Evolutionary conservation across 1,140 invertebrate species (phyloP).

Genomic region (Calliopsis andreniformis): DNA sequence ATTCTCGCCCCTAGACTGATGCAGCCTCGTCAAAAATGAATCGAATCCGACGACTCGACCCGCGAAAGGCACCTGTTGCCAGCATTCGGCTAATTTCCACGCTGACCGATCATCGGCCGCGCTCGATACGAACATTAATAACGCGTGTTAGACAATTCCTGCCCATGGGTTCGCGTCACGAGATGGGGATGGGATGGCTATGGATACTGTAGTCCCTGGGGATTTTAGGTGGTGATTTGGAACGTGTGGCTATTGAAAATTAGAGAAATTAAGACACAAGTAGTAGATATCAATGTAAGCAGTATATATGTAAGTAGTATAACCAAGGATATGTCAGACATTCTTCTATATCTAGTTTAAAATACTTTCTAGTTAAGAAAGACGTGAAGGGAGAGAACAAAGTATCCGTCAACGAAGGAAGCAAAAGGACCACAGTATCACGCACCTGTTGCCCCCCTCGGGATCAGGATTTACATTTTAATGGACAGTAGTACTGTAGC

Average conservation of each 20-base stretch:
- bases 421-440: constrained; percentile 26
- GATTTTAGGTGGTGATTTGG: too few species aligned
- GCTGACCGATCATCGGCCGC: background rate
- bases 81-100: background rate
- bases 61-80: constrained; percentile 37
- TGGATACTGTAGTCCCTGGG: too few species aligned
- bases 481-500: constrained; percentile 37
- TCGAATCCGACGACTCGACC: background rate
- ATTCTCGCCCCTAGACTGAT: background rate
- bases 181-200: too few species aligned
- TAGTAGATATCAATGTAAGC: too few species aligned
- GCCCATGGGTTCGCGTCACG: too few species aligned
- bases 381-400: background rate
- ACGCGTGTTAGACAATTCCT: background rate
- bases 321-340: too few species aligned
- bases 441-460: constrained; percentile 63
- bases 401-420: background rate
- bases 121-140: background rate
- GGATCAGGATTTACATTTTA: constrained; percentile 63
- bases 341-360: too few species aligned
- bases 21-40: background rate
- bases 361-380: too few species aligned
- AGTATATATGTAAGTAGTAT: too few species aligned
- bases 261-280: too few species aligned
- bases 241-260: too few species aligned